Evolutionary conservation across 1,140 invertebrate genomes (phyloP), one percentile per base, ranked within the genome.

Genomic region (Lordiphosa collinella): DNA sequence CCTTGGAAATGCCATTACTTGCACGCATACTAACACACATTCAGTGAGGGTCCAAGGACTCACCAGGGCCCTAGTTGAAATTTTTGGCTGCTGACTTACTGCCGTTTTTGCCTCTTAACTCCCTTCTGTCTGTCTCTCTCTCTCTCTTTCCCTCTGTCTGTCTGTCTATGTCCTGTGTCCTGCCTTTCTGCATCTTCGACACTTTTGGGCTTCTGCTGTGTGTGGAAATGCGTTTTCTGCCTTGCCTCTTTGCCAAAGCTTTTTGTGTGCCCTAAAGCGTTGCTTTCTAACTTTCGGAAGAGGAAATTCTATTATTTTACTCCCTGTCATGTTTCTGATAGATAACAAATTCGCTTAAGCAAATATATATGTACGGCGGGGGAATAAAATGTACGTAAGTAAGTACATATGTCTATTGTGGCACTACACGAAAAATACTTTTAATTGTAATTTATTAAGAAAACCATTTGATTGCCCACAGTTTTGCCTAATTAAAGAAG

Each of bases 301-400:
- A 44, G 41, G 41, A 44, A 44, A 44, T 44, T 44, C 41, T 31
- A 44, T 44, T 44, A 44, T 44, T 44, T 44, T 44, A 44, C 41
- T 44, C 41, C 41, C 22, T 44, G 22, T 25, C 22, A 44, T 44
- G 41, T 44, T 44, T 10, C 41, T 44, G 41, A 44, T 44, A 44
- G 41, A 44, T 44, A 44, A 44, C 41, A 44, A 44, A 44, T 44
- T 44, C 41, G 41, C 12, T 44, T 44, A 44, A 44, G 41, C 22
- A 31, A 44, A 31, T 25, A 31, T 44, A 29, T 44, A 29, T 44
- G 29, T 44, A 44, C 22, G 29, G 41, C 25, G 25, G 25, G 41
- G 11, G 41, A 7, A 44, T 29, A 8, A 29, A 8, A 2, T 29
- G 1, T 29, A 29, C 25, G 11, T 29, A 8, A 4, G 22, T n/a